These are phyloP conservation scores for Aleiodes alternator DNA, from an alignment of 2,888 invertebrate species.

Conservation along the genomic window DNA sequence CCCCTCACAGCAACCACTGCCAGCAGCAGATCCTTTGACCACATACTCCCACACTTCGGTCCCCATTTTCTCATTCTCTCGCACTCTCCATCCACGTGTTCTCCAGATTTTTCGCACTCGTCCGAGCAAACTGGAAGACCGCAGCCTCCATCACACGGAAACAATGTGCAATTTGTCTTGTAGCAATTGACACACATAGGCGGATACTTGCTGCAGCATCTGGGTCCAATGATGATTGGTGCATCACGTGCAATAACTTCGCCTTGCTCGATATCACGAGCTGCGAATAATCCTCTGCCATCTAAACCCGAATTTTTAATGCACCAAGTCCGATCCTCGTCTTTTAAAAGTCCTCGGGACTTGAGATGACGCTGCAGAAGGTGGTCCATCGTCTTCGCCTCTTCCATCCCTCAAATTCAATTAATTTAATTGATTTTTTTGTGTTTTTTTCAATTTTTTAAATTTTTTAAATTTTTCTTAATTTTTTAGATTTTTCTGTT, in stretches of 20 bases:
- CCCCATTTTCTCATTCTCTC: slow-evolving; percentile 79
- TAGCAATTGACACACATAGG: slow-evolving; percentile 83
- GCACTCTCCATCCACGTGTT: slow-evolving; percentile 81
- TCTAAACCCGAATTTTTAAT: slow-evolving; percentile 80
- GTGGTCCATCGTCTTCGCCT: slow-evolving; percentile 56
- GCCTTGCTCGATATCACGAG: slow-evolving; percentile 80
- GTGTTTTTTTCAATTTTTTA: background rate
- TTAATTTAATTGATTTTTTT: background rate
- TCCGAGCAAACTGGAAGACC: slow-evolving; percentile 83
- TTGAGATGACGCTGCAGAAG: slow-evolving; percentile 60
- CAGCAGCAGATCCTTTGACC: slow-evolving; percentile 72
- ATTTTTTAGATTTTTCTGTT: no score
- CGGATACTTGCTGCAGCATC: slow-evolving; percentile 76
- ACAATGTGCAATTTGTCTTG: slow-evolving; percentile 71
- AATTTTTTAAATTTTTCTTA: no score
- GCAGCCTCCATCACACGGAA: slow-evolving; percentile 81
- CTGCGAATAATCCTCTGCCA: slow-evolving; percentile 85
- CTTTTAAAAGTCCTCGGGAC: slow-evolving; percentile 48
- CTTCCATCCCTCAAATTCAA: slow-evolving; percentile 44
- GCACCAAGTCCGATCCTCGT: slow-evolving; percentile 76
- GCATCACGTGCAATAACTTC: slow-evolving; percentile 84
- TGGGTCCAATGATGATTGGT: slow-evolving; percentile 84
- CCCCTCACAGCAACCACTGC: slow-evolving; percentile 76
- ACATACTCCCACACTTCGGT: slow-evolving; percentile 73
- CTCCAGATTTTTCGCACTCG: slow-evolving; percentile 79